These are phyloP conservation scores for Sturnus vulgaris DNA, from an alignment of 2,113 vertebrate species.

Conservation along the genomic window DNA sequence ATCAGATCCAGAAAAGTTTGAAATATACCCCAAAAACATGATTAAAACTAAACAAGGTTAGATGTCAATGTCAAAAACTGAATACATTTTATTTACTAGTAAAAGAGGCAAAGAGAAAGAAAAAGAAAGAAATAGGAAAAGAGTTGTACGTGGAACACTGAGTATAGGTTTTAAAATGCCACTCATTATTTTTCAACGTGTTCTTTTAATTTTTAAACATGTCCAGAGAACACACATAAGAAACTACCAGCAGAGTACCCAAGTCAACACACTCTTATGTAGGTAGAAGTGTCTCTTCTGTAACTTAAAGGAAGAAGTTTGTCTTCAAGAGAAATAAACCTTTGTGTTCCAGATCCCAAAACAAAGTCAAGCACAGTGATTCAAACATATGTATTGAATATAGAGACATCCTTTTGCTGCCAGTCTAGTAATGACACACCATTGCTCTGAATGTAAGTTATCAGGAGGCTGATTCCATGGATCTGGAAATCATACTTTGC, in stretches of 20 bases:
- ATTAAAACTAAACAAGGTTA: background rate
- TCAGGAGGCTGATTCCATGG: background rate
- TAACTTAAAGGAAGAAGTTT: background rate
- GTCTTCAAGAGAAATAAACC: background rate
- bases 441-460: background rate
- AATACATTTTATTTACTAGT: background rate
- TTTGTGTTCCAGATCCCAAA: background rate
- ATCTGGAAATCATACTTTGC: background rate
- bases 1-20: fast-evolving
- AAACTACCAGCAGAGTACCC: background rate
- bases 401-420: background rate
- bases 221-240: background rate
- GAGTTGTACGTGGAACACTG: fast-evolving
- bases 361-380: background rate
- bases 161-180: background rate
- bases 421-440: background rate
- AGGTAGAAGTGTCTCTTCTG: background rate
- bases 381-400: background rate
- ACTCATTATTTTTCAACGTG: background rate
- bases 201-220: background rate
- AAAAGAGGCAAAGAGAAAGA: background rate
- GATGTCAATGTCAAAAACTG: background rate
- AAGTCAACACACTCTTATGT: background rate
- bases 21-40: background rate
- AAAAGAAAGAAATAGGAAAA: background rate